A percentile compares a stretch with the other conserved stretches of the same genome.
Conservation (phyloP, 2,113 vertebrate genomes). For the Hemibagrus wyckioides region DNA sequence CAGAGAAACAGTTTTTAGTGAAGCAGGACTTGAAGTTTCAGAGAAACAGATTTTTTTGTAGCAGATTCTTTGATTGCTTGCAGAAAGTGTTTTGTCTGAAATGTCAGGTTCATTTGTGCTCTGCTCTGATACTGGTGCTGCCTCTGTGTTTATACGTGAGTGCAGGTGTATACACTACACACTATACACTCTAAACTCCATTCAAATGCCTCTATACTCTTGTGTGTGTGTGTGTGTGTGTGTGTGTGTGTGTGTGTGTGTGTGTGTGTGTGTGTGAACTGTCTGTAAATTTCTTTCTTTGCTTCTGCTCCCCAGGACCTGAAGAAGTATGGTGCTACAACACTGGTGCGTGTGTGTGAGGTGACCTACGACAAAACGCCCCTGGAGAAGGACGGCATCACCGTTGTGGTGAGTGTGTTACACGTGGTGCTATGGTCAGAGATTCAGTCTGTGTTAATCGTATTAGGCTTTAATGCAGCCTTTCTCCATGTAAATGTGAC, state of each 20-base stretch:
- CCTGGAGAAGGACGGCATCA: conserved; percentile 93
- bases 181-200: not conserved
- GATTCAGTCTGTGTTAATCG: not conserved
- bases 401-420: conserved; percentile 83
- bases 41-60: not conserved
- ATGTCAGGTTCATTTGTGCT: not conserved
- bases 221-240: not conserved
- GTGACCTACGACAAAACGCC: conserved; percentile 95
- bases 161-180: not conserved
- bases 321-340: conserved; percentile 91
- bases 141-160: not conserved
- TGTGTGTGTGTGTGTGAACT: not conserved
- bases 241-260: not conserved
- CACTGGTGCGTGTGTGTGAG: conserved; percentile 93
- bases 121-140: not conserved
- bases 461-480: not conserved
- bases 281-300: not conserved
- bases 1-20: not conserved
- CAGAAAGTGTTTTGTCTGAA: not conserved
- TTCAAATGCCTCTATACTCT: not conserved
- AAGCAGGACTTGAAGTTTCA: not conserved
- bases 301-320: conserved; percentile 78
- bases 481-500: not conserved
- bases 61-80: not conserved
- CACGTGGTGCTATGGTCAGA: conserved; percentile 43